Evolutionary conservation across 2,113 vertebrate species (phyloP).

Genomic region (Ceuthmochares aereus): DNA sequence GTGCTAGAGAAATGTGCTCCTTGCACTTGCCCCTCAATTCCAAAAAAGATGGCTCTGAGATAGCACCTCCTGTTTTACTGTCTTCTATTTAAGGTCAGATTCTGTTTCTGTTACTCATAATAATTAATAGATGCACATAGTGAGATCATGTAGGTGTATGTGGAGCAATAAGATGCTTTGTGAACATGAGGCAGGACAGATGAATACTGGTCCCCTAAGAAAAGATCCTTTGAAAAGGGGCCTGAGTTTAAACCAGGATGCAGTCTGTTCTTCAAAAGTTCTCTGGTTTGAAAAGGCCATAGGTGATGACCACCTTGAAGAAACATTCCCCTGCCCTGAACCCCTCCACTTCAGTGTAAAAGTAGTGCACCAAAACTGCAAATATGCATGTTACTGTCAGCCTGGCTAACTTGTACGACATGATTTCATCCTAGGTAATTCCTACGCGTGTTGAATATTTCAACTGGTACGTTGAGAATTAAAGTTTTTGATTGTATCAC

Average conservation of each 20-base stretch:
- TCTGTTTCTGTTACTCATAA: background rate
- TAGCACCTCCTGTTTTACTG: background rate
- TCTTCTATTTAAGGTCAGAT: background rate
- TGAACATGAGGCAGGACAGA: background rate
- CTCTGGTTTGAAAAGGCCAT: background rate
- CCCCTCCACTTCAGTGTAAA: background rate
- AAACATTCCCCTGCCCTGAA: background rate
- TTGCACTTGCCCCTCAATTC: background rate
- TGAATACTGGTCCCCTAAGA: background rate
- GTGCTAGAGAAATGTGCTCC: background rate
- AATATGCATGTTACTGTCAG: background rate
- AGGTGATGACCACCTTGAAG: background rate
- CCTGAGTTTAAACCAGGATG: background rate
- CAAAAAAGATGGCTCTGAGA: background rate
- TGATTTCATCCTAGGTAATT: background rate
- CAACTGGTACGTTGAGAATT: background rate
- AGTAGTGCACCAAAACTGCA: background rate
- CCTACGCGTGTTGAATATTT: background rate
- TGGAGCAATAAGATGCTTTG: background rate
- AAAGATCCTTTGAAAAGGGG: background rate
- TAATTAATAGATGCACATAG: background rate
- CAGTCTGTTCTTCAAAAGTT: background rate
- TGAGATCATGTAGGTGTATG: background rate
- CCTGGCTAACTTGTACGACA: background rate
- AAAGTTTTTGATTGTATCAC: background rate